These are phyloP conservation scores for Rhogogaster chlorosoma DNA, from an alignment of 2,888 invertebrate genomes.

Conservation along the genomic window DNA sequence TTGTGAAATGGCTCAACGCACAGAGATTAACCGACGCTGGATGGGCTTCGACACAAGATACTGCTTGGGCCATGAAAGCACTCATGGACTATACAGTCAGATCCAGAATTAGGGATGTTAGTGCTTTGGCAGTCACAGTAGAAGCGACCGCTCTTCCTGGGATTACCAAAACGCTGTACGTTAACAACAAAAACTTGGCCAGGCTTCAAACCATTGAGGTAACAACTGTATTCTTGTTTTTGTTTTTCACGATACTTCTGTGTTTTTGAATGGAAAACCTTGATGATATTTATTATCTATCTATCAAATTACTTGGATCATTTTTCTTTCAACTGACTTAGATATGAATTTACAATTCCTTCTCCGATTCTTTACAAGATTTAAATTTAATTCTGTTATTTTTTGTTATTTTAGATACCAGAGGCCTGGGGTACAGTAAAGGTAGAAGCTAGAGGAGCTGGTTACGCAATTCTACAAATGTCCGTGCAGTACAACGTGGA, in stretches of 20 bases:
- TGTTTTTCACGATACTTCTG: neutral
- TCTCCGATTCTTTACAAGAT: slow-evolving; percentile 7
- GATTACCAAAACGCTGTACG: slow-evolving; percentile 83
- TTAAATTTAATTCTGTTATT: slow-evolving; percentile 32
- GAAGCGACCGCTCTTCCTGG: slow-evolving; percentile 91
- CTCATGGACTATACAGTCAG: slow-evolving; percentile 93
- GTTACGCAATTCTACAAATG: slow-evolving; percentile 97
- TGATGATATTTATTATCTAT: neutral
- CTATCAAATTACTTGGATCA: neutral
- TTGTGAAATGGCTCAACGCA: slow-evolving; percentile 94
- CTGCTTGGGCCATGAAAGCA: slow-evolving; percentile 92
- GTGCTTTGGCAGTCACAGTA: slow-evolving; percentile 87
- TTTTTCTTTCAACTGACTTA: neutral
- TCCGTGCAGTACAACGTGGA: slow-evolving; percentile 96
- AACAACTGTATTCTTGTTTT: slow-evolving; percentile 54
- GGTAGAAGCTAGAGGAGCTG: slow-evolving; percentile 94
- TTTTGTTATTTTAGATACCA: slow-evolving; percentile 84
- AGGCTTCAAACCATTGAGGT: slow-evolving; percentile 89
- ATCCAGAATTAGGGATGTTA: slow-evolving; percentile 92
- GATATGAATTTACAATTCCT: neutral
- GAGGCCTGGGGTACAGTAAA: slow-evolving; percentile 97
- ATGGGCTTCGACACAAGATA: slow-evolving; percentile 94
- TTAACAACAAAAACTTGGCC: slow-evolving; percentile 89
- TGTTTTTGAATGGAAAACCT: neutral
- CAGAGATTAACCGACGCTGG: slow-evolving; percentile 93